phyloP scores from a whole-genome alignment of 2,797 vertebrate genomes.

The Avahi laniger region DNA sequence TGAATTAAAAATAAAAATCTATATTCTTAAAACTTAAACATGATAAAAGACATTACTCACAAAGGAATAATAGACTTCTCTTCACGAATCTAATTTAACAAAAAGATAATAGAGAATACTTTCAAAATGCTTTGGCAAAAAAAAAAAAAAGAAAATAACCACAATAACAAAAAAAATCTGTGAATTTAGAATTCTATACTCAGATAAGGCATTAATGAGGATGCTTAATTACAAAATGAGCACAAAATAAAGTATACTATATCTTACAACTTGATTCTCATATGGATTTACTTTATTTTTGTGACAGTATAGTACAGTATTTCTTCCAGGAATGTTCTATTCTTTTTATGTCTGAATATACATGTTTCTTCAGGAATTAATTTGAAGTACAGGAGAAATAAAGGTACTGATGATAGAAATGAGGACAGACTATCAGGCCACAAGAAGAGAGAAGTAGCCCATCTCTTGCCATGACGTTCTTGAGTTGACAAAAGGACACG shows the following conservation, averaged over 20 bases:
- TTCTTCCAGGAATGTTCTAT: background rate
- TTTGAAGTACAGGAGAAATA: background rate
- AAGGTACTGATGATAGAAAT: background rate
- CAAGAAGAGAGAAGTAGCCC: background rate
- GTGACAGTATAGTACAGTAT: background rate
- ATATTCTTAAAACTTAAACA: background rate
- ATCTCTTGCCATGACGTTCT: background rate
- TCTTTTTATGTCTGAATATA: background rate
- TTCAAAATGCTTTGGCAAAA: background rate
- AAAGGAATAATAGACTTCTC: background rate
- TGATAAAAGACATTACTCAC: background rate
- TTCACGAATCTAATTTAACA: background rate
- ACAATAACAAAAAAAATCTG: background rate
- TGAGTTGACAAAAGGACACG: background rate
- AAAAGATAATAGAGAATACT: background rate
- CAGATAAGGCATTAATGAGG: background rate
- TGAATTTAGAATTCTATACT: background rate
- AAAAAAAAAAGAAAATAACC: background rate
- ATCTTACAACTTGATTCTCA: background rate
- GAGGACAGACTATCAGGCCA: accelerated
- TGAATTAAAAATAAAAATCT: background rate
- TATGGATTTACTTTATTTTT: background rate
- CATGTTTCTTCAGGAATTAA: background rate
- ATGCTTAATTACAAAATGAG: background rate
- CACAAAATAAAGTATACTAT: background rate